Conservation (phyloP, 1,140 invertebrate genomes). For the Sycophila sp. region DNA sequence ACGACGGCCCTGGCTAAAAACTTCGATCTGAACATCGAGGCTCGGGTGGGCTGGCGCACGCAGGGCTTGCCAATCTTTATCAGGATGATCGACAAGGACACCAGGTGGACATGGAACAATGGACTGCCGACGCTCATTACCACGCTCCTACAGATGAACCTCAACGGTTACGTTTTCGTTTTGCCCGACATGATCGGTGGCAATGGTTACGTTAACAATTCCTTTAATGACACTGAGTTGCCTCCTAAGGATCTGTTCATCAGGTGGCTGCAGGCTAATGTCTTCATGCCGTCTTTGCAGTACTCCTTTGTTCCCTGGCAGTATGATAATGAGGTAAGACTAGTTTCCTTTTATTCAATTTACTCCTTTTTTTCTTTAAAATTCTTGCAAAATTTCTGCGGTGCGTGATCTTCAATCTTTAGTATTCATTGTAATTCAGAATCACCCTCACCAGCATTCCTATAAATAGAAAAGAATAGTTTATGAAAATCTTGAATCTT, state of each 20-base stretch:
- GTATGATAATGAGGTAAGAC: conserved; percentile 75
- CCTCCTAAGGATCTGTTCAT: conserved; percentile 86
- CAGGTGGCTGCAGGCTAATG: conserved; percentile 87
- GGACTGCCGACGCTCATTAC: conserved; percentile 83
- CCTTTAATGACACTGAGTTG: conserved; percentile 53
- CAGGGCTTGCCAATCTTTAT: conserved; percentile 85
- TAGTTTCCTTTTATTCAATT: no score
- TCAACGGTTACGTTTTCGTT: conserved; percentile 86
- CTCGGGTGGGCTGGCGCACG: conserved; percentile 73
- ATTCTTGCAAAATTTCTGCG: no score
- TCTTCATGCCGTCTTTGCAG: conserved; percentile 88
- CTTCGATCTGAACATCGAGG: conserved; percentile 79
- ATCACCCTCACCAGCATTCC: no score
- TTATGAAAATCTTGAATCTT: no score
- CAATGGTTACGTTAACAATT: conserved; percentile 76
- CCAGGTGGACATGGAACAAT: conserved; percentile 82
- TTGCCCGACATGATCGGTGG: conserved; percentile 94
- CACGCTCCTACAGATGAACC: conserved; percentile 80
- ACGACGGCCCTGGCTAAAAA: conserved; percentile 69
- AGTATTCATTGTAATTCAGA: no score
- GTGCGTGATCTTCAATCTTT: no score
- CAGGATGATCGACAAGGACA: conserved; percentile 89
- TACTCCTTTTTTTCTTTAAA: no score
- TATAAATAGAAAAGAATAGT: no score
- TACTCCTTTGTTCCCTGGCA: conserved; percentile 91